phyloP scores from a whole-genome alignment of 2,797 vertebrate species.

The Chiroxiphia lanceolata region DNA sequence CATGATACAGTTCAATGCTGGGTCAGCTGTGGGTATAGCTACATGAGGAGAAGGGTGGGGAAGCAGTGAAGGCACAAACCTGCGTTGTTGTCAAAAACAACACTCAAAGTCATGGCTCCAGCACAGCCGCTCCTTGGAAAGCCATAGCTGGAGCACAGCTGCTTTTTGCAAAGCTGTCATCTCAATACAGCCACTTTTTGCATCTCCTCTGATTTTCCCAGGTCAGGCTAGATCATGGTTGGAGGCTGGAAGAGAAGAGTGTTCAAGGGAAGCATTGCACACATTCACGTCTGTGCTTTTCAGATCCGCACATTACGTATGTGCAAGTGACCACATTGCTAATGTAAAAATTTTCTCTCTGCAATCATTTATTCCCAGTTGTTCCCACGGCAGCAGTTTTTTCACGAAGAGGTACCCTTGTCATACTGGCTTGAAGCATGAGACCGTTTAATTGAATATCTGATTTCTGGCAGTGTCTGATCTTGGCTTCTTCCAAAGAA shows the following conservation, averaged over 20 bases:
- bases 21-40: not conserved
- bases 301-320: not conserved
- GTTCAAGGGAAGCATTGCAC: not conserved
- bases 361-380: not conserved
- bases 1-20: not conserved
- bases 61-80: not conserved
- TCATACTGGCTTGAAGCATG: not conserved
- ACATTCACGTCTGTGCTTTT: not conserved
- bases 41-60: not conserved
- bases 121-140: not conserved
- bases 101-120: rapidly evolving
- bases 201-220: not conserved
- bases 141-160: not conserved
- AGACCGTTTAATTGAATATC: not conserved
- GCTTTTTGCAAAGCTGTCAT: not conserved
- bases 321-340: not conserved
- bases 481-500: conserved; percentile 8
- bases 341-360: not conserved
- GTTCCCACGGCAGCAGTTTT: not conserved
- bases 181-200: not conserved
- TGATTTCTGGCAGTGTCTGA: conserved; percentile 7
- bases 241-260: not conserved
- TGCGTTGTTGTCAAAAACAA: not conserved
- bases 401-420: not conserved
- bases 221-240: not conserved